Base-by-base conservation (phyloP, 2,797 vertebrate species). In the Propithecus deckenii region DNA sequence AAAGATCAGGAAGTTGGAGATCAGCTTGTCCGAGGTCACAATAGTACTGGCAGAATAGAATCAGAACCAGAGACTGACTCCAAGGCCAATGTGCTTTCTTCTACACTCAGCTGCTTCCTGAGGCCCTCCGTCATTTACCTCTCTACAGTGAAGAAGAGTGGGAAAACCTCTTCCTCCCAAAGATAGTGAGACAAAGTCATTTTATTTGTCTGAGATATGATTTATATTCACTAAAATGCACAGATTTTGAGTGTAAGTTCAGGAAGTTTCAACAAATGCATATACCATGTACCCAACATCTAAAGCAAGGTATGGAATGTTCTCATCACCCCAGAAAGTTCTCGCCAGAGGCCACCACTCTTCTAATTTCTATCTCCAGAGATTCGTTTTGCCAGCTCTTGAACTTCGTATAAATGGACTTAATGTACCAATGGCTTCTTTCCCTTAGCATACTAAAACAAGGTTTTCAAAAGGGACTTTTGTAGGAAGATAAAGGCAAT, bases 151-250 rank as follows among this genome's bases (percentile, higher is more conserved):
- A 88, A 75, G 30, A 76, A 69, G 55, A 55, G 7, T 4, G 18
- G 30, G 32, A 28, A 71, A 18, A 20, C 9, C 30, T 69, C 84
- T 28, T 35, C 4, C 28, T 9, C 35, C 57, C 65, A 43, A 81
- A 38, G 79, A 65, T 25, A 79, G 1, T 8, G 18, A 89, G n/a
- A 71, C 38, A 52, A 81, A 28, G 43, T n/a, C 3, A 20, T 78
- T 76, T 61, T 63, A 61, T n/a, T 48, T 78, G 52, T 46, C 65
- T 84, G 80, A 48, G 20, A 52, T 52, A 38, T 80, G 35, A 91
- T 79, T 91, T 96, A 79, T 12, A 23, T 65, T 75, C 86, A 63
- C 72, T 69, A 94, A 94, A 89, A 86, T 55, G n/a, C 35, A 96
- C 23, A 59, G 65, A 71, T 76, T 84, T 80, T 74, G 83, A 94